phyloP scores from a whole-genome alignment of 2,113 vertebrate genomes.

The Melanostigma gelatinosum region DNA sequence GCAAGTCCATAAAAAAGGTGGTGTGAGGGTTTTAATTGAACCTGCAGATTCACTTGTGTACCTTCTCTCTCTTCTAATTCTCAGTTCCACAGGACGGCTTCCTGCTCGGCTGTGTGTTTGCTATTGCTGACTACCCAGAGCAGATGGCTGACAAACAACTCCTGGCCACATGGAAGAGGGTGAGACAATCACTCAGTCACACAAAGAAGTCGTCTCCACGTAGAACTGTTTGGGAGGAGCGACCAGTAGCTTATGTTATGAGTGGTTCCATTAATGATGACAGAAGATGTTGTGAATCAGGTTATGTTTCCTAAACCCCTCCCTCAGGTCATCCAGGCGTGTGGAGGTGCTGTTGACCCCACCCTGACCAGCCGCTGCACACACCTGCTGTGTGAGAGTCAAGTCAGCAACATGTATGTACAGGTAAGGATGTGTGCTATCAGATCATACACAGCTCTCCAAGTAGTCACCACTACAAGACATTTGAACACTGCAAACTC shows the following conservation, averaged over 20 bases:
- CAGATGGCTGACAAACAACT: constrained; percentile 98
- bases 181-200: constrained; percentile 69
- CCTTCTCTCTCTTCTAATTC: not conserved
- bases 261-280: not conserved
- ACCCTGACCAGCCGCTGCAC: constrained; percentile 91
- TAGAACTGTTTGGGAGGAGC: not conserved
- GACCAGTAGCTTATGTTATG: not conserved
- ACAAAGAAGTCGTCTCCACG: not conserved
- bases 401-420: constrained; percentile 94
- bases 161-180: constrained; percentile 95
- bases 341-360: constrained; percentile 92
- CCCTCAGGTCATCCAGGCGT: constrained; percentile 91
- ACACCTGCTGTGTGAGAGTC: constrained; percentile 97
- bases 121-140: constrained; percentile 96
- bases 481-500: no score
- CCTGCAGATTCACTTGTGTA: not conserved
- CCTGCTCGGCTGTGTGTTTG: constrained; percentile 94
- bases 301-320: not conserved
- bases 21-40: not conserved
- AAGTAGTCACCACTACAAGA: not conserved
- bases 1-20: not conserved
- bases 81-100: constrained; percentile 95
- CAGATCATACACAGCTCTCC: not conserved
- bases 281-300: not conserved
- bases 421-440: constrained; percentile 86